phyloP scores from a whole-genome alignment of 2,113 vertebrate species.

The Chaetops frenatus region DNA sequence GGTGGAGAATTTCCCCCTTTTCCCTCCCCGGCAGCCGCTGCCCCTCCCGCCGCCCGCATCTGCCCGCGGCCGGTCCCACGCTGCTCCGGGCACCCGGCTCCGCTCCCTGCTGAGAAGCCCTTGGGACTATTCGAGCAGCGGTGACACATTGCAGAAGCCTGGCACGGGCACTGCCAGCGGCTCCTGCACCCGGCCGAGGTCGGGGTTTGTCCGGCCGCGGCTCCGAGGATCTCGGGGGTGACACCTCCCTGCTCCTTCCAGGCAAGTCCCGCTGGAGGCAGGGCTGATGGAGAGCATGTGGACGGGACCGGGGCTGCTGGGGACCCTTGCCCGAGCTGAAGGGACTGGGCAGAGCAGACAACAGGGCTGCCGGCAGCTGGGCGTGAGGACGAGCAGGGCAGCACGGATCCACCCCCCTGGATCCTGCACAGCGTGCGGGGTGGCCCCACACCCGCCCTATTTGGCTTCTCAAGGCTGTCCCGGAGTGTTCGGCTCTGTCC shows the following conservation, averaged over 20 bases:
- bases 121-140: background rate
- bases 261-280: background rate
- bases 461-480: background rate
- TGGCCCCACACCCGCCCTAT: fast-evolving
- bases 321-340: fast-evolving
- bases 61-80: background rate
- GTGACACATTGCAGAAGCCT: background rate
- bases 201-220: background rate
- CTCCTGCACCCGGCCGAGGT: background rate
- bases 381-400: background rate
- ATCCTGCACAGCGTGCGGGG: background rate
- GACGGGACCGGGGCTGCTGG: background rate
- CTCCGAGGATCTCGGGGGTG: background rate
- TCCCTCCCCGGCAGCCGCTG: background rate
- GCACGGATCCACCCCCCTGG: fast-evolving
- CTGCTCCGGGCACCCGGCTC: background rate
- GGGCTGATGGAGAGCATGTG: background rate
- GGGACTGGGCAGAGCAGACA: background rate
- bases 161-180: background rate
- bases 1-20: background rate
- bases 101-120: background rate
- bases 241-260: background rate
- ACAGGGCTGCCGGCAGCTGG: background rate
- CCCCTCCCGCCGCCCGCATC: background rate
- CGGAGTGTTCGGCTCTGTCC: background rate